Percentiles rank a stretch among this genome's conserved stretches.
Conservation (phyloP, 2,113 vertebrate genomes). For the Microcebus tavaratra region DNA sequence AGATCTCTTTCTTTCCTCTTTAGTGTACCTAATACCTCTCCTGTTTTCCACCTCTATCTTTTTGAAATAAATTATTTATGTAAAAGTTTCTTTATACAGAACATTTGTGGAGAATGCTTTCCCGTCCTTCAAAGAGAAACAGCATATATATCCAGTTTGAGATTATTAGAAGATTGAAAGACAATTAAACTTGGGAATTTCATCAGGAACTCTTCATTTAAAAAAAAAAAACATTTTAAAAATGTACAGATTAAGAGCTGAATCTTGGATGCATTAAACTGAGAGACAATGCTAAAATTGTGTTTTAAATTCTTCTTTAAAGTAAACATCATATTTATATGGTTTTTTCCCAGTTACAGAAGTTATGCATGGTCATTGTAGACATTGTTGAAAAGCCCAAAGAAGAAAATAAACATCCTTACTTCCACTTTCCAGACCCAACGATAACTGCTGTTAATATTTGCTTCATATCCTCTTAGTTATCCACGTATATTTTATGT, state of each 20-base stretch:
- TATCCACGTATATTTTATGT: constrained; percentile 29
- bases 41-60: not conserved
- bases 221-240: not conserved
- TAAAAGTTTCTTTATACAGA: constrained; percentile 15
- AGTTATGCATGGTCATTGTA: not conserved
- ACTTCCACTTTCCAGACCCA: not conserved
- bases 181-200: constrained; percentile 16
- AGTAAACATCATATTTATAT: constrained; percentile 14
- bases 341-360: not conserved
- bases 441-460: not conserved
- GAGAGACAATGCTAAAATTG: constrained; percentile 4
- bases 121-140: constrained; percentile 6
- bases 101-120: constrained; percentile 30
- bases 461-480: not conserved
- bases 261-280: constrained; percentile 45
- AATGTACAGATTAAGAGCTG: not conserved
- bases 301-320: constrained; percentile 41
- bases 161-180: constrained; percentile 36
- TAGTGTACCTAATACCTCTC: not conserved
- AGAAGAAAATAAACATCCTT: constrained; percentile 40
- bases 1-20: constrained; percentile 8
- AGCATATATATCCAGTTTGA: not conserved
- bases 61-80: constrained; percentile 29
- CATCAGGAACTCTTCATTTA: constrained; percentile 12
- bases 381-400: constrained; percentile 38